Conservation (phyloP, 2,888 invertebrate species). For the Sminthurides aquaticus region DNA sequence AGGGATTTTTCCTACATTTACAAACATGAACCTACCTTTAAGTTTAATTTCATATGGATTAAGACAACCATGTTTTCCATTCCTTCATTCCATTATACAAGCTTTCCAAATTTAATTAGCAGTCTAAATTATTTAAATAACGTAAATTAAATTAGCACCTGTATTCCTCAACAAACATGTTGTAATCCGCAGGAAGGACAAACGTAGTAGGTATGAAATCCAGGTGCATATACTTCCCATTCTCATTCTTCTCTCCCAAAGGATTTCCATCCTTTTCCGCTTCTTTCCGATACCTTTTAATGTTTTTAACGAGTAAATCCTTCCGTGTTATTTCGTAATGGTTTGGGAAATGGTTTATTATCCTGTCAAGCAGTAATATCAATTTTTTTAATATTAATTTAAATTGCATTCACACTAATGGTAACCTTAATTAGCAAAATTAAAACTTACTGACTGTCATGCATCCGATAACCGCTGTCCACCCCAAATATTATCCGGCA, state of each 20-base stretch:
- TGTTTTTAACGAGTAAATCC: slow-evolving; percentile 91
- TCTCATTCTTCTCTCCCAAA: slow-evolving; percentile 73
- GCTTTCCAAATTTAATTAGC: no score
- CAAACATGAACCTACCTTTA: background rate
- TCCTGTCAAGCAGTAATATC: slow-evolving; percentile 51
- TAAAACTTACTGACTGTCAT: slow-evolving; percentile 71
- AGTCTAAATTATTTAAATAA: no score
- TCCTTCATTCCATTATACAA: no score
- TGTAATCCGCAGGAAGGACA: slow-evolving; percentile 90
- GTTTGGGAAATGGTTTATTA: slow-evolving; percentile 93
- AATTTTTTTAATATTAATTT: slow-evolving; percentile 18
- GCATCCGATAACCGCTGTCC: slow-evolving; percentile 84
- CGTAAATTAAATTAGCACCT: no score
- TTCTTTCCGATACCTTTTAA: slow-evolving; percentile 86
- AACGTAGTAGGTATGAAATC: slow-evolving; percentile 92
- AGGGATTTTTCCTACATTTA: slow-evolving; percentile 62
- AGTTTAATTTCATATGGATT: background rate
- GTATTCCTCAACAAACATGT: slow-evolving; percentile 94
- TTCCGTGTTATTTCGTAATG: slow-evolving; percentile 92
- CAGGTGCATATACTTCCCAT: slow-evolving; percentile 64
- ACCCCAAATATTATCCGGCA: slow-evolving; percentile 84
- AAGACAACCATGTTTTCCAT: no score
- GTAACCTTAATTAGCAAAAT: background rate
- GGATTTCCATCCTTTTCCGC: slow-evolving; percentile 82
- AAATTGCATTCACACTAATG: slow-evolving; percentile 1